Evolutionary conservation across 2,113 vertebrate genomes (phyloP).

Genomic region (Chaenogobius annularis): DNA sequence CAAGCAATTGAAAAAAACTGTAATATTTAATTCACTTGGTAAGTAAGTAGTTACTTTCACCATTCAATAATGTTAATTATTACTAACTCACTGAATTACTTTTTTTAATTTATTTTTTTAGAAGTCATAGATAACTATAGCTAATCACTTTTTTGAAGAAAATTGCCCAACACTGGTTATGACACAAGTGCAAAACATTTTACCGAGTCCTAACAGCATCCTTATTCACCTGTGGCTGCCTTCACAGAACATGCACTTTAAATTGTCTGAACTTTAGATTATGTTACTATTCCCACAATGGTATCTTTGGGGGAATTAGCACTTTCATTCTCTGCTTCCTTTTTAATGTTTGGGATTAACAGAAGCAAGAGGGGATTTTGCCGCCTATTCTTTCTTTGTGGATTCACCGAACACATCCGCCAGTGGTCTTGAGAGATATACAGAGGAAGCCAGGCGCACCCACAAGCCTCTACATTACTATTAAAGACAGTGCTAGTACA

Average conservation of each 20-base stretch:
- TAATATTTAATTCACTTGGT: too few relatives aligned
- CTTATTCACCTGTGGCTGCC: constrained; percentile 36
- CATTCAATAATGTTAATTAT: too few relatives aligned
- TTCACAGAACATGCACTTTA: constrained; percentile 28
- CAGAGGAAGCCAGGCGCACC: constrained; percentile 30
- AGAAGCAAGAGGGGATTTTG: constrained; percentile 25
- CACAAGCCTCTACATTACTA: constrained; percentile 50
- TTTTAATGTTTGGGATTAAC: constrained; percentile 39
- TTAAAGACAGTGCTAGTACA: constrained; percentile 48
- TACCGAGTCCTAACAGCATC: not conserved
- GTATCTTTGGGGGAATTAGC: constrained; percentile 13
- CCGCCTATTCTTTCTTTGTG: constrained; percentile 14
- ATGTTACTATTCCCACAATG: constrained; percentile 12
- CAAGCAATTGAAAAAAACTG: too few relatives aligned
- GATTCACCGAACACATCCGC: constrained; percentile 29
- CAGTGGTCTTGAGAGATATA: constrained; percentile 39
- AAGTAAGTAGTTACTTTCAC: too few relatives aligned
- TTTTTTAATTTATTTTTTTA: too few relatives aligned
- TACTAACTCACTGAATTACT: too few relatives aligned
- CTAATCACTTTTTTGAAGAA: too few relatives aligned
- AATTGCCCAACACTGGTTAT: too few relatives aligned
- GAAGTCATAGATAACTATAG: too few relatives aligned
- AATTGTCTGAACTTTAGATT: constrained; percentile 23
- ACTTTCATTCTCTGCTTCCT: constrained; percentile 20
- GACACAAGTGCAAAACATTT: not conserved